Evolutionary conservation across 1,140 invertebrate genomes (phyloP).

Genomic region (Aphelinus atriplicis): DNA sequence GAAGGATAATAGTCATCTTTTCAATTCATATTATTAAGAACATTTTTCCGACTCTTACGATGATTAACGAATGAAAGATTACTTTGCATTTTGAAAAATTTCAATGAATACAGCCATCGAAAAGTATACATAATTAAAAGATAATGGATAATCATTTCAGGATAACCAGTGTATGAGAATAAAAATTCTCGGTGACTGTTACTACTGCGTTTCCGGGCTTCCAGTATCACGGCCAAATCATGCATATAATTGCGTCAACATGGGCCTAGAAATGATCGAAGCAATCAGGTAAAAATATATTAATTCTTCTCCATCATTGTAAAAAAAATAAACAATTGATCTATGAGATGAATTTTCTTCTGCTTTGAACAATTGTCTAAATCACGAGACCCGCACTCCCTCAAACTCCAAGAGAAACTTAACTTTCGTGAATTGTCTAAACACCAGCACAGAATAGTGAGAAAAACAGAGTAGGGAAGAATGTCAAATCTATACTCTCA

Average conservation of each 20-base stretch:
- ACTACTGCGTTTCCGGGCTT: constrained; percentile 95
- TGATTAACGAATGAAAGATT: background rate
- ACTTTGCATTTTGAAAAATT: constrained; percentile 3
- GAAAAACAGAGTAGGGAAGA: no score
- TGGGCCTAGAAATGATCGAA: constrained; percentile 97
- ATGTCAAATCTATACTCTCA: no score
- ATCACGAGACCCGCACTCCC: no score
- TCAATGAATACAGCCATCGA: constrained; percentile 6
- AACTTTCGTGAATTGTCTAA: no score
- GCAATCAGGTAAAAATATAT: constrained; percentile 79
- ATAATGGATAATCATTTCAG: constrained; percentile 65
- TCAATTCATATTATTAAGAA: background rate
- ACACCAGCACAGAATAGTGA: no score
- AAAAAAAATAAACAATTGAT: no score
- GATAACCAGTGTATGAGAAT: constrained; percentile 96
- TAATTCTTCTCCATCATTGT: no score
- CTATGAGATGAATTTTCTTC: no score
- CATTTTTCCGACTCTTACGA: background rate
- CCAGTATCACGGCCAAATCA: constrained; percentile 92
- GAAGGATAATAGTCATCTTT: no score
- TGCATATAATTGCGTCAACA: constrained; percentile 94
- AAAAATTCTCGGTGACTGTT: constrained; percentile 95
- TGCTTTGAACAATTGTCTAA: no score
- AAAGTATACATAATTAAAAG: background rate
- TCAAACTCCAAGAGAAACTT: no score